These are phyloP conservation scores for Cordilura impudica DNA, from an alignment of 2,888 invertebrate species.

Conservation along the genomic window DNA sequence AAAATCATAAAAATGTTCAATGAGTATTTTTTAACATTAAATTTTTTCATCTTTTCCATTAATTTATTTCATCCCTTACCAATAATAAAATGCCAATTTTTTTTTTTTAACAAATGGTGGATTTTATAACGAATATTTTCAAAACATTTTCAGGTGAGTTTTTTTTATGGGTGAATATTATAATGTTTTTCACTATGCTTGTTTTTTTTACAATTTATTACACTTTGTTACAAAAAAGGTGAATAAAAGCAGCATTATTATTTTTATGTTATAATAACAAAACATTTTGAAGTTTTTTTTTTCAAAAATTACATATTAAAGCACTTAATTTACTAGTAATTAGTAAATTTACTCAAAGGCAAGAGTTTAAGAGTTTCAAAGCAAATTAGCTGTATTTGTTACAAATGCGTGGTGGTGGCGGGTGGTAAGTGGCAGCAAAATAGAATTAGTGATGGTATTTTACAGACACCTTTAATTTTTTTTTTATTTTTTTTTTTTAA, in stretches of 20 bases:
- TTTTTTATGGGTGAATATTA: conserved; percentile 7
- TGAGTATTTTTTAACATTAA: no score
- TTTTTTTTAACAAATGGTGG: conserved; percentile 55
- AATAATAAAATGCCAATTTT: conserved; percentile 35
- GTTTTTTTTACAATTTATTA: conserved; percentile 37
- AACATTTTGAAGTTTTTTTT: conserved; percentile 13
- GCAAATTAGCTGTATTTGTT: conserved; percentile 32
- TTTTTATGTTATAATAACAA: background rate
- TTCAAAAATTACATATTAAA: conserved; percentile 43
- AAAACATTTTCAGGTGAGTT: background rate
- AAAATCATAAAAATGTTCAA: no score
- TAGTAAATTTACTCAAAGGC: conserved; percentile 4
- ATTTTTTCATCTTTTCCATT: background rate
- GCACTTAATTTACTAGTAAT: conserved; percentile 35
- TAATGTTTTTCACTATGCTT: conserved; percentile 28
- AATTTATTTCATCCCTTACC: background rate
- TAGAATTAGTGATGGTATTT: conserved; percentile 5
- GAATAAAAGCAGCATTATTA: conserved; percentile 47
- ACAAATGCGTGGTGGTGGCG: conserved; percentile 57
- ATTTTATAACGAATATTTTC: conserved; percentile 34
- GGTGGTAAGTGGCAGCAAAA: conserved; percentile 55
- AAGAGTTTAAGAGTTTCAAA: conserved; percentile 14
- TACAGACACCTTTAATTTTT: conserved; percentile 22
- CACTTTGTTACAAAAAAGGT: conserved; percentile 54
- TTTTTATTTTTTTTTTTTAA: conserved; percentile 1